These are phyloP conservation scores for Trachurus trachurus DNA, from an alignment of 2,797 vertebrate genomes.

Conservation along the genomic window DNA sequence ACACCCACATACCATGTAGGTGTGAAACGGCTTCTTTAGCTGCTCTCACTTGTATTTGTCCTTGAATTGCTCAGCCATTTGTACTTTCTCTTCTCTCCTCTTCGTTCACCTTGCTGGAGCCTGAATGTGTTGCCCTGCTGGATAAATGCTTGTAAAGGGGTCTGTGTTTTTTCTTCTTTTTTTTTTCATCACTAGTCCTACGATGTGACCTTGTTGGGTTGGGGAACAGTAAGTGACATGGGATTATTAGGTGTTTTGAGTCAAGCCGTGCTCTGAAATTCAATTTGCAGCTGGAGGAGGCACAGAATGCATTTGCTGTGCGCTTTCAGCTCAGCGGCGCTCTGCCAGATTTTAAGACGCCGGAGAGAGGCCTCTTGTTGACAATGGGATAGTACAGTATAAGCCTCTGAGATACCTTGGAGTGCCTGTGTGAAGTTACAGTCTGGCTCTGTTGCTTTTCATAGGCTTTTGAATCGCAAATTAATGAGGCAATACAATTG, in stretches of 20 bases:
- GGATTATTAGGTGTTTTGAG: slow-evolving; percentile 83
- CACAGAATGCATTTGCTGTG: slow-evolving; percentile 67
- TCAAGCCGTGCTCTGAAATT: slow-evolving; percentile 78
- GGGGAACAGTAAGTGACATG: slow-evolving; percentile 61
- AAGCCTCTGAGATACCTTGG: slow-evolving; percentile 42
- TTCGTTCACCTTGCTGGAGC: slow-evolving; percentile 24
- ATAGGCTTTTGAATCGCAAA: slow-evolving; percentile 34
- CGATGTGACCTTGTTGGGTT: slow-evolving; percentile 79
- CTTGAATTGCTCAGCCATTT: slow-evolving; percentile 41
- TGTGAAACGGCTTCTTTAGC: background rate
- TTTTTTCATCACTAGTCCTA: slow-evolving; percentile 46
- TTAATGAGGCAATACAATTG: slow-evolving; percentile 43
- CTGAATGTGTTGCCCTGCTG: slow-evolving; percentile 30
- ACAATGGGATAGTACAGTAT: slow-evolving; percentile 59
- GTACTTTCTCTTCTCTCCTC: slow-evolving; percentile 23
- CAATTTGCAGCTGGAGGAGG: slow-evolving; percentile 74
- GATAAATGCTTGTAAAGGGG: slow-evolving; percentile 56
- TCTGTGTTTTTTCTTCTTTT: slow-evolving; percentile 34
- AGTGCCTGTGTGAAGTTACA: slow-evolving; percentile 48
- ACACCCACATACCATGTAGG: background rate
- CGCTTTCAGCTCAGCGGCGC: slow-evolving; percentile 53
- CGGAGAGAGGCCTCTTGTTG: slow-evolving; percentile 59
- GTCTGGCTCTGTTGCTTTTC: slow-evolving; percentile 31
- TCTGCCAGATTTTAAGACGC: slow-evolving; percentile 61
- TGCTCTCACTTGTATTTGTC: slow-evolving; percentile 27